Evolutionary conservation across 2,797 vertebrate species (phyloP), one percentile per base, ranked within the genome.

Genomic region (Eospalax fontanierii): DNA sequence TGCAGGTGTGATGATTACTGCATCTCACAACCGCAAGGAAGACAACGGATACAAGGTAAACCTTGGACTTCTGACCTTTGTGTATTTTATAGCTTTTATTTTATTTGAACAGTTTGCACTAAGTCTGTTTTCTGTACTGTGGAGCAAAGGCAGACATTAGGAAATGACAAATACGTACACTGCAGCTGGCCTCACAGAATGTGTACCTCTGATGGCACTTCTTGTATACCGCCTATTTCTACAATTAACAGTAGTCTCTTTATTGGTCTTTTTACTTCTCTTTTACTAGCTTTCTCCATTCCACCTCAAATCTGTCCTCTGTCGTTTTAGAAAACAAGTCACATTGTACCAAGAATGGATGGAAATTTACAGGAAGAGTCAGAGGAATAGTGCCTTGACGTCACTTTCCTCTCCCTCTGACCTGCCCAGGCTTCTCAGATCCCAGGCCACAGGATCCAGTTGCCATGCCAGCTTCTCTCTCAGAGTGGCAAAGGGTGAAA

Each of bases 1-100:
- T 38, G 99, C 99, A 1, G 99, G 99, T 1, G 99, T 99, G 66
- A 99, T 99, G 99, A 99, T 99, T 97, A 99, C 99, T 0, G 99
- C 99, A 0, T 99, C 99, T 14, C 99, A 99, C 97, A 99, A 99
- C 95, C 98, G 99, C 8, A 99, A 99, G 98, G 99, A 99, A 96
- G 99, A 99, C 98, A 99, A 99, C 0, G 99, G 99, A 2, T 99
- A 99, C 98, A 99, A 99, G 99, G 99, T 99, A 82, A 85, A 83
- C 24, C 33, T 30, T 61, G 43, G 43, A 65, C 24, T 89, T 38
- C 28, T 28, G n/a, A 35, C 16, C 63, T 50, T 86, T 89, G 0
- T 3, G n/a, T 38, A 76, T 4, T 4, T 43, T 46, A 4, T 50
- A 71, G 24, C 66, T 91, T 40, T 78, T 73, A 75, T 78, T 83